Percentiles rank a stretch among this genome's conserved stretches.
Conservation (phyloP, 2,888 invertebrate species). For the Machimus atricapillus region DNA sequence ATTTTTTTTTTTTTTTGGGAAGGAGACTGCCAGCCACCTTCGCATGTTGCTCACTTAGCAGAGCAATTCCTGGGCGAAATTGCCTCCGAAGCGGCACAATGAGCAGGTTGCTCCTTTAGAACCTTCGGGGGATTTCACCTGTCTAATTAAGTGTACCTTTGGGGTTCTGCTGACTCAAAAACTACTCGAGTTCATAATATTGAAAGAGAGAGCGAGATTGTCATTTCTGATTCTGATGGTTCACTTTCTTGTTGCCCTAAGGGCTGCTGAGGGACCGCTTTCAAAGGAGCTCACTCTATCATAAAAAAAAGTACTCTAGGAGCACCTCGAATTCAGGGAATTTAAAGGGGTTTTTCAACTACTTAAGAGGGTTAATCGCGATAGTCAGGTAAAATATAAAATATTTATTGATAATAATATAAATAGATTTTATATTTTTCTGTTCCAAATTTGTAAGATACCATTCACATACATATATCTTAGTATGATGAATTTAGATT, state of each 20-base stretch:
- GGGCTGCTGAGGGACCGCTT: background rate
- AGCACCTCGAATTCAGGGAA: background rate
- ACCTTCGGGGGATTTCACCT: background rate
- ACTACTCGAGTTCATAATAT: background rate
- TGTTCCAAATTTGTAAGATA: too few relatives aligned
- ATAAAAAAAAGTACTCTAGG: background rate
- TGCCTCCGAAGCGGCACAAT: conserved; percentile 18
- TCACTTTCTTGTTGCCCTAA: background rate
- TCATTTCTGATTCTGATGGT: background rate
- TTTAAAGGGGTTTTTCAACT: background rate
- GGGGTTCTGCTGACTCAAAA: background rate
- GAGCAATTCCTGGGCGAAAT: conserved; percentile 24
- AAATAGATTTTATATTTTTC: too few relatives aligned
- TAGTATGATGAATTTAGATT: too few relatives aligned
- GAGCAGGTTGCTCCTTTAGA: background rate
- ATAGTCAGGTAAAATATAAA: background rate
- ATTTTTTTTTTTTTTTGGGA: background rate
- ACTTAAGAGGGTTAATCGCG: background rate
- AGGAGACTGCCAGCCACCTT: background rate
- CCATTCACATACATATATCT: too few relatives aligned
- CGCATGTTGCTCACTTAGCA: background rate
- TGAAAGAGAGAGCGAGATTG: background rate
- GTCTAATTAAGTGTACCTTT: background rate
- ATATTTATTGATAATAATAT: too few relatives aligned
- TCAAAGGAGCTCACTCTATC: background rate